These are phyloP conservation scores for Platycnemis pennipes DNA, from an alignment of 2,888 invertebrate species.

Conservation along the genomic window DNA sequence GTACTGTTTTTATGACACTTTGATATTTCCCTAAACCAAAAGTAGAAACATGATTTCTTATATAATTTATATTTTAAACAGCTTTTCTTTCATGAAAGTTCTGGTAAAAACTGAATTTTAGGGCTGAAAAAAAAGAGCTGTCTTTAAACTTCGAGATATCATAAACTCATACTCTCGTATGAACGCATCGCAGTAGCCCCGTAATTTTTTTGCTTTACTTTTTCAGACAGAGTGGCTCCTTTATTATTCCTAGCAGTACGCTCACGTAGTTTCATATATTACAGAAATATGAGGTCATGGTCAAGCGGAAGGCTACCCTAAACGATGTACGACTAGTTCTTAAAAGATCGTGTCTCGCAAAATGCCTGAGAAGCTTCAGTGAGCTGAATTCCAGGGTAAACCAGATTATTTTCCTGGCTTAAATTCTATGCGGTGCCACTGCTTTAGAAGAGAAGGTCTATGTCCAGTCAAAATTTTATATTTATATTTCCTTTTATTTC, in stretches of 20 bases:
- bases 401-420: neutral
- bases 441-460: neutral
- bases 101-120: too few relatives aligned
- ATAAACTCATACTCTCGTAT: too few relatives aligned
- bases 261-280: too few relatives aligned
- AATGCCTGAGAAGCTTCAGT: neutral
- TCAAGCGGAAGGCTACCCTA: neutral
- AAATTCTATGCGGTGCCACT: neutral
- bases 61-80: too few relatives aligned
- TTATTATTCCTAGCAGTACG: neutral
- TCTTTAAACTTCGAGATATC: too few relatives aligned
- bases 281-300: neutral
- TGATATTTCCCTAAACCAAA: too few relatives aligned
- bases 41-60: too few relatives aligned
- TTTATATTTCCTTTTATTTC: too few relatives aligned
- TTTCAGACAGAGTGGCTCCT: neutral
- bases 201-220: neutral
- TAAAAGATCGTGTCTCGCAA: neutral
- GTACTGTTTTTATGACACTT: too few relatives aligned
- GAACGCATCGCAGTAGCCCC: too few relatives aligned
- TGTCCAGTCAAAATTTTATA: neutral
- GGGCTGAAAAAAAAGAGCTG: too few relatives aligned
- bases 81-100: too few relatives aligned
- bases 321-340: neutral
- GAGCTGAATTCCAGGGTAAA: neutral